Base-by-base conservation (phyloP, 1,140 invertebrate genomes). In the Zaprionus capensis region DNA sequence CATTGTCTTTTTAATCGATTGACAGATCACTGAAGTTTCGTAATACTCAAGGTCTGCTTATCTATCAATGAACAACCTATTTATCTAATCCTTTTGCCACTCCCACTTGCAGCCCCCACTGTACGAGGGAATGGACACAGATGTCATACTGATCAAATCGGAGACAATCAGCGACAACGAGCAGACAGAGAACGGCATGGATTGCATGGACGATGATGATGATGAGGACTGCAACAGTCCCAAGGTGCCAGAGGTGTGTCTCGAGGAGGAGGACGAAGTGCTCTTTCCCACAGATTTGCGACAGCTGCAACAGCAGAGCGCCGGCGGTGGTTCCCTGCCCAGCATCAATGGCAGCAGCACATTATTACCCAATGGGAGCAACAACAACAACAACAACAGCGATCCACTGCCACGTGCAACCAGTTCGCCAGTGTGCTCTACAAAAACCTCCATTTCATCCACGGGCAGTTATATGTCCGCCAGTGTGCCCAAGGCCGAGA, bases 111-210 rank as follows among this genome's bases (percentile, higher is more conserved):
- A 90, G 87, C 38, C 75, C n/a, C 82, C 67, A 3, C 46, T 78
- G 22, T 92, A 91, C 34, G 87, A 92, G 62, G 78, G 76, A 53
- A 84, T 92, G 91, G 91, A 92, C 34, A 83, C 80, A 24, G 91
- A 92, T 22, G 91, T 92, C 7, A 88, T 92, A 41, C 66, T 92
- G 20, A 92, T 92, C 57, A 92, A 92, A 76, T 92, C 91, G 46
- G 91, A 92, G 65, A 92, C 91, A 11, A 83, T 92, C 1, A 92
- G 91, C 66, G 91, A 92, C 49, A 92, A 92, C 58, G 91, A 92
- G 46, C 91, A 92, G 59, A 87, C 84, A 7, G 86, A 91, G 62
- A 84, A 83, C 24, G 90, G 90, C 20, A 85, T 90, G 71, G 81
- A 86, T 28, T 83, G 91, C 51, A 62, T 88, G 73, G 91, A 92